phyloP scores from a whole-genome alignment of 2,797 vertebrate species.

The Tamandua tetradactyla region DNA sequence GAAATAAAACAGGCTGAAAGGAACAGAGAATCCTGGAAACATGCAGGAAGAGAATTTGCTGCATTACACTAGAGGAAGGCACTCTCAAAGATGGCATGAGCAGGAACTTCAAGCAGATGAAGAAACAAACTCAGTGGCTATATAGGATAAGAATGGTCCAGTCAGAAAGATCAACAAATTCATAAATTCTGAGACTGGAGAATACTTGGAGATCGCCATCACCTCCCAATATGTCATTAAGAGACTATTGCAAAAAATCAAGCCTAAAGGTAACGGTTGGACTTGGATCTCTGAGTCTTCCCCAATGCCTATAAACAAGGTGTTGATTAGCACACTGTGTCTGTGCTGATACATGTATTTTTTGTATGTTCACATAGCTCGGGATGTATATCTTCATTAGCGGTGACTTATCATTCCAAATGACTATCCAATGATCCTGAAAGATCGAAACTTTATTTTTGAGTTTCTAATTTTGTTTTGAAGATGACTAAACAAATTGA shows the following conservation, averaged over 20 bases:
- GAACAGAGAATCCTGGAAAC: neutral
- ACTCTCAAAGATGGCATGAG: neutral
- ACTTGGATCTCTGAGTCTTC: neutral
- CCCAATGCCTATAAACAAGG: neutral
- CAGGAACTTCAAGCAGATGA: neutral
- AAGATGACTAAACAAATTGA: neutral
- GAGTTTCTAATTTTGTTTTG: neutral
- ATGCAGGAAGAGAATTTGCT: neutral
- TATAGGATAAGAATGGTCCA: neutral
- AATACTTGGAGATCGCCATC: neutral
- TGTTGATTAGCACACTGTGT: neutral
- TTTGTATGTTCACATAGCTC: neutral
- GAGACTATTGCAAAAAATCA: neutral
- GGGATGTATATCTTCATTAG: neutral
- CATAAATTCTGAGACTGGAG: neutral
- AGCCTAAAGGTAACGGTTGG: neutral
- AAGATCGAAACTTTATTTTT: neutral
- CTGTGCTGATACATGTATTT: neutral
- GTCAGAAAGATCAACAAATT: neutral
- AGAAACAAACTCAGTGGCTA: neutral
- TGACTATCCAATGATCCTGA: neutral
- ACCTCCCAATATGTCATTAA: accelerated
- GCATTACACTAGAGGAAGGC: neutral
- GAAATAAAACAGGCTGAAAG: neutral
- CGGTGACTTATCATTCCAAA: neutral